These are phyloP conservation scores for Porites divaricata DNA, from an alignment of 92 coral and sea anemone species.

Conservation along the genomic window DNA sequence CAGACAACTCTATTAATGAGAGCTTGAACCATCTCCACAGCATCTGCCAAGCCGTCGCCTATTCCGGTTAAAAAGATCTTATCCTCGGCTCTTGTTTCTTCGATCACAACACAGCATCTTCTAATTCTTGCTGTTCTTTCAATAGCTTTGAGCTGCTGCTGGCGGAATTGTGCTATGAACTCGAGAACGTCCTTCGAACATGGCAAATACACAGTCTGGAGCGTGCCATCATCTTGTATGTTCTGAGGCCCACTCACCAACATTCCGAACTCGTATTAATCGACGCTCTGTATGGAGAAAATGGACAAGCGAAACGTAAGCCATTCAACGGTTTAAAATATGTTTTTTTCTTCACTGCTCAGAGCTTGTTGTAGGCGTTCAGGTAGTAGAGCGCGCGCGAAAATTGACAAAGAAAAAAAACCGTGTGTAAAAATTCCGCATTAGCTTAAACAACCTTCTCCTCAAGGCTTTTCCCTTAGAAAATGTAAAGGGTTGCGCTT, in stretches of 20 bases:
- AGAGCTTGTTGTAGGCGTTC: no score
- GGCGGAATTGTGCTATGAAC: neutral
- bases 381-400: no score
- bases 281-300: neutral
- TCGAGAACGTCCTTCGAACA: neutral
- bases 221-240: neutral
- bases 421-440: no score
- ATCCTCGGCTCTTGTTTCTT: neutral
- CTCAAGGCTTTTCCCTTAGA: no score
- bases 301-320: neutral
- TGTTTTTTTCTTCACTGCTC: no score
- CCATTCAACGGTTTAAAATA: neutral
- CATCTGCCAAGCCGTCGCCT: neutral
- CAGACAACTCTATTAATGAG: conserved; percentile 6
- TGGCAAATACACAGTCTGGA: neutral
- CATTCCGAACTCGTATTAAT: neutral
- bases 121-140: neutral
- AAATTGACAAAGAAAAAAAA: no score
- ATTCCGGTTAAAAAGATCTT: conserved; percentile 5
- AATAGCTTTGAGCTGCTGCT: neutral
- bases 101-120: neutral
- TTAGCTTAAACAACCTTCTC: no score
- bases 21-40: neutral
- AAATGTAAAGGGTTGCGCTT: no score
- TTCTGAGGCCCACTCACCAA: neutral